Evolutionary conservation across 2,888 invertebrate species (phyloP).

Genomic region (Drosophila nr. medialis): DNA sequence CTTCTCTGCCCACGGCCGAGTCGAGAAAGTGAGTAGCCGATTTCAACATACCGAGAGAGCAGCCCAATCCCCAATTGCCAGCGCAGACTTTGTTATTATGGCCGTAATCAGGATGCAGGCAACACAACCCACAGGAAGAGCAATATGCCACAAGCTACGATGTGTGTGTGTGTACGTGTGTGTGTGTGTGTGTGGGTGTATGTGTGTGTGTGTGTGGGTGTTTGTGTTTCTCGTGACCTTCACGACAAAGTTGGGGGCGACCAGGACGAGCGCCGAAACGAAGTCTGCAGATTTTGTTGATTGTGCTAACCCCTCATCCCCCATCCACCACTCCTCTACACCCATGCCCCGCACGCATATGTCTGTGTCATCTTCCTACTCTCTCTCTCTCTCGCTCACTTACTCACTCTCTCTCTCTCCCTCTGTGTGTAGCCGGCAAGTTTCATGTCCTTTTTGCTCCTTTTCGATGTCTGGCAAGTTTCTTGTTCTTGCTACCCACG

Average conservation of each 20-base stretch:
- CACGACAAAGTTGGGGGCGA: constrained; percentile 2
- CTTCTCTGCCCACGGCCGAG: background rate
- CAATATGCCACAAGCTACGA: background rate
- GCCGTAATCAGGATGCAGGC: constrained; percentile 28
- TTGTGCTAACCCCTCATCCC: background rate
- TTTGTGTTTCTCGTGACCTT: constrained; percentile 21
- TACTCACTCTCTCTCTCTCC: background rate
- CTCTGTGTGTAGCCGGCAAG: constrained; percentile 22
- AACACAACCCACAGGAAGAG: constrained; percentile 18
- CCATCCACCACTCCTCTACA: no score
- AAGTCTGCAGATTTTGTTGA: background rate
- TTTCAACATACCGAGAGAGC: background rate
- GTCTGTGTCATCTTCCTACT: background rate
- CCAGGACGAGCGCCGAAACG: background rate
- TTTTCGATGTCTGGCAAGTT: constrained; percentile 67
- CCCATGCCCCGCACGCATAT: background rate
- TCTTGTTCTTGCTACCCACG: constrained; percentile 31
- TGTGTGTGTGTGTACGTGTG: background rate
- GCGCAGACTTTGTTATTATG: constrained; percentile 7
- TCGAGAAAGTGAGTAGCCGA: background rate
- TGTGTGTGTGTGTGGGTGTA: background rate
- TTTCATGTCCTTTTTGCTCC: constrained; percentile 65
- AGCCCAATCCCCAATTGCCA: background rate
- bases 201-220: background rate
- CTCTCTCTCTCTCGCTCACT: background rate